phyloP scores from a whole-genome alignment of 2,888 invertebrate species.

The Phyllotreta striolata region DNA sequence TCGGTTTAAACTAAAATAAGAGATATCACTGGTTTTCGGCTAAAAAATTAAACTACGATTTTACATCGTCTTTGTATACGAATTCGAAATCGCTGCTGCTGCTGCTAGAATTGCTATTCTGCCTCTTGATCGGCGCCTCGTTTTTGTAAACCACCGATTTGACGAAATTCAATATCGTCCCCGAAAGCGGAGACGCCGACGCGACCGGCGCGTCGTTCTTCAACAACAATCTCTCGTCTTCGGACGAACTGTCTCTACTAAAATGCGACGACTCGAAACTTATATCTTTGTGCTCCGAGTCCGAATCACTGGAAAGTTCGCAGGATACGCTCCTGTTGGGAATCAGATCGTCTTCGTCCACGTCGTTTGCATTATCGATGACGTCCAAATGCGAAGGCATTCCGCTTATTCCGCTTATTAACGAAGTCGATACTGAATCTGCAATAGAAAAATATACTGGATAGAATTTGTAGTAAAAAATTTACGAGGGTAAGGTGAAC shows the following conservation, averaged over 20 bases:
- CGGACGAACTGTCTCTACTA: constrained; percentile 58
- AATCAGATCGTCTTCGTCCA: constrained; percentile 58
- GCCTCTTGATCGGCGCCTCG: constrained; percentile 33
- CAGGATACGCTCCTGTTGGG: constrained; percentile 44
- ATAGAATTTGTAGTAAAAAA: too few species aligned
- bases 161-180: constrained; percentile 38
- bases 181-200: constrained; percentile 25
- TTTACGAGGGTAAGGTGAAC: too few species aligned
- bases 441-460: constrained; percentile 9
- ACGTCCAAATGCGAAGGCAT: constrained; percentile 60
- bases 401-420: constrained; percentile 54
- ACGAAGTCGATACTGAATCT: constrained; percentile 58
- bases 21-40: constrained; percentile 5
- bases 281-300: constrained; percentile 56
- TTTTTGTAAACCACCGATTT: constrained; percentile 37
- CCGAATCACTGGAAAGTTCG: constrained; percentile 57
- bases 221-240: constrained; percentile 55
- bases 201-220: constrained; percentile 42
- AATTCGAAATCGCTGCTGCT: constrained; percentile 60
- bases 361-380: constrained; percentile 52
- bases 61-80: constrained; percentile 53
- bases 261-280: constrained; percentile 60
- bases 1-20: constrained; percentile 1
- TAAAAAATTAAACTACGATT: constrained; percentile 7
- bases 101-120: constrained; percentile 41